A percentile compares a stretch with the other conserved stretches of the same genome.
Conservation (phyloP, 2,797 vertebrate genomes). For the Sphenopsis melanotis region DNA sequence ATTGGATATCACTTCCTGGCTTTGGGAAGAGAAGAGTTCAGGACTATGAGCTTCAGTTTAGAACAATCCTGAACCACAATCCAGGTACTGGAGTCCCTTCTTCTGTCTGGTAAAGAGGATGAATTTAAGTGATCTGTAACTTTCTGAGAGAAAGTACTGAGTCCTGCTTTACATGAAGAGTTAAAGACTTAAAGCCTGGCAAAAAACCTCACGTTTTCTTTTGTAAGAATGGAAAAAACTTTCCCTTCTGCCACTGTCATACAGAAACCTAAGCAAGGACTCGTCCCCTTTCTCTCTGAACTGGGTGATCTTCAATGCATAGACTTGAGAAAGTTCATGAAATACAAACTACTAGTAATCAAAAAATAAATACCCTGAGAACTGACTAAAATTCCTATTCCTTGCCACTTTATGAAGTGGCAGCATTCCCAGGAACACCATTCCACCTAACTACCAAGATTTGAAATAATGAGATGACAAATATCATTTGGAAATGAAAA, state of each 20-base stretch:
- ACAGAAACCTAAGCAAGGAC: neutral
- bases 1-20: neutral
- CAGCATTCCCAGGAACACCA: neutral
- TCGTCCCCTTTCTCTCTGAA: neutral
- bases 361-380: neutral
- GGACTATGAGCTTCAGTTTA: neutral
- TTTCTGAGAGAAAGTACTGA: neutral
- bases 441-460: neutral
- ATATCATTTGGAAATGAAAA: conserved; percentile 9
- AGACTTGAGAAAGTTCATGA: neutral
- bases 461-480: conserved; percentile 20
- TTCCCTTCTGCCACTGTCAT: neutral
- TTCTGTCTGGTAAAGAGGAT: neutral
- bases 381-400: neutral
- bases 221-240: neutral
- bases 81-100: neutral
- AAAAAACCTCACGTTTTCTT: neutral
- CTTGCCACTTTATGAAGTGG: neutral
- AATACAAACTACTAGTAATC: neutral
- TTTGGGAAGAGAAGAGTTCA: neutral
- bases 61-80: neutral
- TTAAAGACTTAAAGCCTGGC: neutral
- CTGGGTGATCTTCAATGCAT: neutral
- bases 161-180: neutral
- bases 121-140: neutral